Base-by-base conservation (phyloP, 1,140 invertebrate genomes). In the Drosophila bocki region DNA sequence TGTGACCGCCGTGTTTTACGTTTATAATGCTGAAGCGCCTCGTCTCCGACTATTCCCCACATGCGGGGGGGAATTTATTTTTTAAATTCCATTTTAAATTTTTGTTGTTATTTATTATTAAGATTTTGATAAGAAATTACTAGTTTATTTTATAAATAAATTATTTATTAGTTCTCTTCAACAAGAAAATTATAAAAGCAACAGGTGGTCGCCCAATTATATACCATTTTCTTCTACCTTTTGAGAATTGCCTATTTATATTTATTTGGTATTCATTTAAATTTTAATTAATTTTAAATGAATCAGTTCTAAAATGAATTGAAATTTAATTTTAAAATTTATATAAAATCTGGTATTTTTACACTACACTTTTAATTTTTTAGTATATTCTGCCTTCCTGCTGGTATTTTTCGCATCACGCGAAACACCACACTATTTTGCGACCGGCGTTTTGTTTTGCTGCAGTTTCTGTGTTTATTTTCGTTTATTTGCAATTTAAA, bases 391-490 rank as follows among this genome's bases (percentile, higher is more conserved):
- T 4, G 1, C 2, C 7, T 4, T 5, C 7, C 0, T 1, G 3
- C 13, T 41, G 41, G 57, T 42, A 57, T 68, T 50, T 76, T 48
- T 13, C 9, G 3, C 11, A 1, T 1, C 0, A 26, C 2, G 44
- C 37, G 37, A 74, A 53, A 37, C 33, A 8, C 19, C 59, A 48
- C 71, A 87, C 41, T 59, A 9, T 26, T 19, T 63, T 32, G 8
- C 22, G 44, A 64, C 84, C 84, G 84, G 84, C 74, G 33, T 78
- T 78, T 86, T 88, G 78, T 88, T 83, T 88, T 80, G 63, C 47
- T 65, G 26, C 48, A 54, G 51, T 69, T 60, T 53, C 45, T 8
- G 26, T 64, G 47, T 47, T 60, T 48, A 69, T 74, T 48, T 39
- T 17, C 13, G 3, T 35, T 70, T 61, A 42, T 56, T 35, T 26